These are phyloP conservation scores for Seira sanloemensis DNA, from an alignment of 2,888 invertebrate genomes.

Conservation along the genomic window DNA sequence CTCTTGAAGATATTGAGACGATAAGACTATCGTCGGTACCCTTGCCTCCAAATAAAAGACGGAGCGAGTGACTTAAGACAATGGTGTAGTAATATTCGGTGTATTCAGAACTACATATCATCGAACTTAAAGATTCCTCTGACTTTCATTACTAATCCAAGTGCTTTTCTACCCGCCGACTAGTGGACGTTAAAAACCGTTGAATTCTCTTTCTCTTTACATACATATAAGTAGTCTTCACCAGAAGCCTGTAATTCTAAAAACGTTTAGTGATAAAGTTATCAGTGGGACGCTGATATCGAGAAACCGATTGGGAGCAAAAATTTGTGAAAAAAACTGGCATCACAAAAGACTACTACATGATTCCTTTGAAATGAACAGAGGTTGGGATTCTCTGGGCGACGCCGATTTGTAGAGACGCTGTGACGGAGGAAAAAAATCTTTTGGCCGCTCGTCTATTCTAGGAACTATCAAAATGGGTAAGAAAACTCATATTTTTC, in stretches of 20 bases:
- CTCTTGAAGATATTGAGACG: neutral
- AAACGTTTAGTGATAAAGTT: neutral
- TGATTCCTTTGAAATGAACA: neutral
- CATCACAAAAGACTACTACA: neutral
- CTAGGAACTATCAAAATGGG: slow-evolving; percentile 36
- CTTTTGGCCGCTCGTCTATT: neutral
- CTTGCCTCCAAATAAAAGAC: neutral
- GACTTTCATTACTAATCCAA: neutral
- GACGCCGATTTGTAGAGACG: no score
- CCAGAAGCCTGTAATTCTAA: neutral
- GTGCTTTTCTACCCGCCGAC: neutral
- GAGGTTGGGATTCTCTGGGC: neutral
- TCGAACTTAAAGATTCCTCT: neutral
- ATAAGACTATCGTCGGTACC: no score
- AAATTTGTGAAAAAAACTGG: neutral
- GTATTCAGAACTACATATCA: no score
- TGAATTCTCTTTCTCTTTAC: neutral
- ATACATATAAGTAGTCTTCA: neutral
- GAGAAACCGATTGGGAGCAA: neutral
- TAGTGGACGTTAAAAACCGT: neutral
- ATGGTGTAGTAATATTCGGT: no score
- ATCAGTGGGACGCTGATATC: neutral
- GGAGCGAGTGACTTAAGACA: neutral
- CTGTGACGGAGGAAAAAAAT: no score
- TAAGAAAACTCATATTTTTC: slow-evolving; percentile 14